A percentile compares a stretch with the other conserved stretches of the same genome.
phyloP scores from a whole-genome alignment of 2,888 invertebrate genomes.

The Andrena minutula region DNA sequence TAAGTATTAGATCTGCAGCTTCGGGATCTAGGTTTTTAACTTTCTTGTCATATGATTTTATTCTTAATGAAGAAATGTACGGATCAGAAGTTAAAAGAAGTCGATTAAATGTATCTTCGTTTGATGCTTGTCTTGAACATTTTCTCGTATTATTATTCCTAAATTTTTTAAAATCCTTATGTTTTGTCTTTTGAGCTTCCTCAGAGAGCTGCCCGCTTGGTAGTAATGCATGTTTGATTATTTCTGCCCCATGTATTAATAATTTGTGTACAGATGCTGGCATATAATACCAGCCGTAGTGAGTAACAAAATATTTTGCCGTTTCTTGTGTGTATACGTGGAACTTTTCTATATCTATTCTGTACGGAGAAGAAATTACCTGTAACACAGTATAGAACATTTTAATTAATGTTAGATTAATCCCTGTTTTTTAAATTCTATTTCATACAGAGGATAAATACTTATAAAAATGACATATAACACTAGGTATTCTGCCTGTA shows the following conservation, averaged over 20 bases:
- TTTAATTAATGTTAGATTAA: not conserved
- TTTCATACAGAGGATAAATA: not conserved
- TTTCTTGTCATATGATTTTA: no score
- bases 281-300: not conserved
- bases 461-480: not conserved
- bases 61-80: no score
- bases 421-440: no score
- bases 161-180: no score
- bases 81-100: not conserved
- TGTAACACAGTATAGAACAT: not conserved
- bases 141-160: no score
- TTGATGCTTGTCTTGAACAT: no score
- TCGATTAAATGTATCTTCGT: not conserved
- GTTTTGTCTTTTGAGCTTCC: not conserved
- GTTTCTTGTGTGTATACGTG: not conserved
- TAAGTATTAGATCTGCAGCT: not conserved
- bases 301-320: no score
- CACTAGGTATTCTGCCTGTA: not conserved
- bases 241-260: not conserved
- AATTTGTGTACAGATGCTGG: not conserved
- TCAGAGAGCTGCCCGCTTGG: not conserved
- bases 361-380: not conserved
- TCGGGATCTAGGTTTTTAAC: no score
- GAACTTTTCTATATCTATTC: not conserved
- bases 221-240: not conserved